These are phyloP conservation scores for Drosophila repletoides DNA, from an alignment of 1,140 invertebrate genomes.

Conservation along the genomic window DNA sequence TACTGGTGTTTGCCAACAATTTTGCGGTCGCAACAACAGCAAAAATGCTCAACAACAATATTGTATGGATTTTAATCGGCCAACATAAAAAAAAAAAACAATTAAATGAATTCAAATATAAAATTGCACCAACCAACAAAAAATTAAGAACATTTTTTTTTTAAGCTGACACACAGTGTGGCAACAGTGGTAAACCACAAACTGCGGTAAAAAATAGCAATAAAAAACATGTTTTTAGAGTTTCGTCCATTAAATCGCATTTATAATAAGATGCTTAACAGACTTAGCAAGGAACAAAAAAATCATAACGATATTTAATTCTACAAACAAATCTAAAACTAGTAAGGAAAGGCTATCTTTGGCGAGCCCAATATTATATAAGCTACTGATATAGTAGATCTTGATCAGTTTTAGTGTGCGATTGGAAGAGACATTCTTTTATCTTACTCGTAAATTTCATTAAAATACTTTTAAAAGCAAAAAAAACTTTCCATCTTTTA, in stretches of 20 bases:
- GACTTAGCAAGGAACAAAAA: no score
- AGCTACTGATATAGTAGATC: no score
- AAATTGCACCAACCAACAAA: constrained; percentile 30
- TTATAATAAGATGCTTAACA: no score
- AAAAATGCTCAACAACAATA: constrained; percentile 35
- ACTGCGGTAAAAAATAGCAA: constrained; percentile 7
- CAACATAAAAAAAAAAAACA: constrained; percentile 40
- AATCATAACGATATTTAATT: no score
- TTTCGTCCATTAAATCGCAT: background rate
- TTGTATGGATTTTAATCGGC: constrained; percentile 46
- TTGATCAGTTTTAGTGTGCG: no score
- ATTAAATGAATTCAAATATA: constrained; percentile 62
- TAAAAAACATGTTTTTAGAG: constrained; percentile 1
- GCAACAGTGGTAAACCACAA: constrained; percentile 50
- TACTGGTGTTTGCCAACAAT: constrained; percentile 31
- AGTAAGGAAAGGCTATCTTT: no score
- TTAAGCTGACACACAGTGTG: constrained; percentile 10
- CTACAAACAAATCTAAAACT: no score
- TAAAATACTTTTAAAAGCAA: no score
- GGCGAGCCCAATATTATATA: no score
- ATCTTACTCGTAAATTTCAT: no score
- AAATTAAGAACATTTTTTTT: constrained; percentile 40
- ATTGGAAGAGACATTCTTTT: no score
- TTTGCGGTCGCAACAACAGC: constrained; percentile 52
- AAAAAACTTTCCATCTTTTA: no score